A percentile compares a stretch with the other conserved stretches of the same genome.
phyloP scores from a whole-genome alignment of 2,888 invertebrate species.

The Drosophila birchii region DNA sequence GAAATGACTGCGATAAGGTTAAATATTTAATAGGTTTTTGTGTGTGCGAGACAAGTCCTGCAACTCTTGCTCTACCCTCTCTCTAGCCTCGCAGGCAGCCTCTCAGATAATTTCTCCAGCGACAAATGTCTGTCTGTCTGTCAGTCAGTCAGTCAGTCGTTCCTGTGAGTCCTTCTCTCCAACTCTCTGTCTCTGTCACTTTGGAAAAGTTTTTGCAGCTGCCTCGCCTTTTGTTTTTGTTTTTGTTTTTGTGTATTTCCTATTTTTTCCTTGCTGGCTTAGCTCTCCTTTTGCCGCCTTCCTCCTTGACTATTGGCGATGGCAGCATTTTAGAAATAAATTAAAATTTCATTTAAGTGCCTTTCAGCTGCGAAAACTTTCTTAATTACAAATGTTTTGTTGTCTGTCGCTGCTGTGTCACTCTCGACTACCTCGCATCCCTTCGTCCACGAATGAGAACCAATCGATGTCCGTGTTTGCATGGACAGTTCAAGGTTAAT shows the following conservation, averaged over 20 bases:
- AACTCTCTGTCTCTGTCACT: conserved; percentile 60
- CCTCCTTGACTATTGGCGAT: conserved; percentile 50
- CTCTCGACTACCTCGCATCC: conserved; percentile 6
- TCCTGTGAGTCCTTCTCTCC: conserved; percentile 16
- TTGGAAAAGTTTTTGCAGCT: conserved; percentile 60
- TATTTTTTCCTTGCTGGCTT: conserved; percentile 24
- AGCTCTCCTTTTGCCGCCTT: conserved; percentile 25
- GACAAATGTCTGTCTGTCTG: conserved; percentile 41
- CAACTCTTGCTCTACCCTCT: conserved; percentile 17
- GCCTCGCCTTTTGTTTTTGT: conserved; percentile 12
- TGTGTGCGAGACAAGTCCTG: conserved; percentile 11
- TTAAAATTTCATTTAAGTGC: conserved; percentile 79
- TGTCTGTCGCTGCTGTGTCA: conserved; percentile 28
- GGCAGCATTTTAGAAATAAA: conserved; percentile 74
- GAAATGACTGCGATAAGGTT: conserved; percentile 67
- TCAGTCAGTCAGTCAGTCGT: conserved; percentile 30
- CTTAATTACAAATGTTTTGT: conserved; percentile 75
- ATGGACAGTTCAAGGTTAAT: conserved; percentile 34
- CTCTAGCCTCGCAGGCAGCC: conserved; percentile 7
- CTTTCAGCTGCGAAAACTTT: conserved; percentile 68
- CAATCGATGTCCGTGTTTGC: conserved; percentile 42
- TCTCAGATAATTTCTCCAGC: conserved; percentile 40
- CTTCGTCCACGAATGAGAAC: not conserved
- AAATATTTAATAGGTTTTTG: conserved; percentile 71
- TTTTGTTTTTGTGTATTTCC: conserved; percentile 38